phyloP scores from a whole-genome alignment of 2,888 invertebrate species.

The Macrophya annulata region DNA sequence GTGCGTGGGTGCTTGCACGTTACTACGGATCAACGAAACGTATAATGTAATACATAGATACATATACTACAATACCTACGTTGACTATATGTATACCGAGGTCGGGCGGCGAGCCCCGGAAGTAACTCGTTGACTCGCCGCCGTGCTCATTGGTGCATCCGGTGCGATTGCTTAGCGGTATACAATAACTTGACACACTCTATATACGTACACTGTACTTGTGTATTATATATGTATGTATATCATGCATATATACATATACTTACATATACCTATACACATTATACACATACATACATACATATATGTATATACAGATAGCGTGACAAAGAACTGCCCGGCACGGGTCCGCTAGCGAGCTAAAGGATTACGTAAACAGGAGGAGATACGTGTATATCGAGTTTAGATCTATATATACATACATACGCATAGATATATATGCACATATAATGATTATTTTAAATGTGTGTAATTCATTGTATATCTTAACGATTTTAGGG shows the following conservation, averaged over 20 bases:
- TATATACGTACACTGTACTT: conserved; percentile 59
- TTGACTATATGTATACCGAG: neutral
- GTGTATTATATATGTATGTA: neutral
- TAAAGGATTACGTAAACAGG: neutral
- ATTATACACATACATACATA: too few relatives aligned
- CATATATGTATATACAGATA: neutral
- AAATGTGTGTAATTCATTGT: neutral
- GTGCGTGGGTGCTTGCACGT: conserved; percentile 9
- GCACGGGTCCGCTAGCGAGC: conserved; percentile 5
- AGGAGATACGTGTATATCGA: neutral
- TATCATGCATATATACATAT: too few relatives aligned
- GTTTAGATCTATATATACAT: neutral
- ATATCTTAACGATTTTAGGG: neutral
- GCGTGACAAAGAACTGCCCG: conserved; percentile 12
- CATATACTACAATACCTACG: neutral
- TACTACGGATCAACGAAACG: conserved; percentile 13
- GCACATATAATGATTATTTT: neutral
- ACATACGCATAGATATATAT: neutral
- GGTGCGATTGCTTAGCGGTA: conserved; percentile 71
- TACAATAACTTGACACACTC: conserved; percentile 73
- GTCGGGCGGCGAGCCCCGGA: conserved; percentile 71
- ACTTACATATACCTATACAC: too few relatives aligned
- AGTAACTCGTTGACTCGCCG: conserved; percentile 77
- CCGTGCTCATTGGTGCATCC: conserved; percentile 78
- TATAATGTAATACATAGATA: neutral